Percentiles rank a stretch among this genome's conserved stretches.
phyloP scores from a whole-genome alignment of 2,797 vertebrate species.

The Apogon hyalosoma region DNA sequence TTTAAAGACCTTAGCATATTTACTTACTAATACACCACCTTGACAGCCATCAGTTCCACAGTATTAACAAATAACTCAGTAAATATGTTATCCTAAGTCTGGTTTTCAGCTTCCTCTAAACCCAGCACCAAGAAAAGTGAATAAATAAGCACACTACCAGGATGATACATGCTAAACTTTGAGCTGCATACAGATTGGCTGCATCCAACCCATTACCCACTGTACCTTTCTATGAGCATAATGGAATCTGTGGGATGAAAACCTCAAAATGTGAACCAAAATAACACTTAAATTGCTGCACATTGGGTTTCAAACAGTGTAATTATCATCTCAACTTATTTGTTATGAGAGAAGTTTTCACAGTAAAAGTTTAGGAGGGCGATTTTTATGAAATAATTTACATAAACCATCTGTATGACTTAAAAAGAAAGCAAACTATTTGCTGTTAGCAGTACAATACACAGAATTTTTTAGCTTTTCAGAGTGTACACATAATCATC shows the following conservation, averaged over 20 bases:
- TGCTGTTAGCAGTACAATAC: slow-evolving; percentile 15
- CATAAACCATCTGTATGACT: slow-evolving; percentile 14
- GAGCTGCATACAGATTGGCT: not conserved
- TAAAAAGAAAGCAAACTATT: slow-evolving; percentile 15
- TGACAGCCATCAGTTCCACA: not conserved
- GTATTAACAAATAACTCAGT: not conserved
- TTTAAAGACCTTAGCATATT: too few species aligned
- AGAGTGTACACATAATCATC: slow-evolving; percentile 15
- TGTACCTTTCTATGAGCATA: not conserved
- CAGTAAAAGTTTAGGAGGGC: not conserved
- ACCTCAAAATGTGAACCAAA: too few species aligned
- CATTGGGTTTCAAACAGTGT: not conserved
- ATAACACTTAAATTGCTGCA: not conserved
- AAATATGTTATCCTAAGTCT: not conserved
- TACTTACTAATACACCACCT: too few species aligned
- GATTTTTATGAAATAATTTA: not conserved
- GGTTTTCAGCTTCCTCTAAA: not conserved
- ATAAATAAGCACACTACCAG: not conserved
- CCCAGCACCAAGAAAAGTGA: not conserved
- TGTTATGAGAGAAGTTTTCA: not conserved
- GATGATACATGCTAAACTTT: not conserved
- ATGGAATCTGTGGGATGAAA: not conserved
- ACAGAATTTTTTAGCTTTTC: slow-evolving; percentile 8
- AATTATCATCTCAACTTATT: not conserved
- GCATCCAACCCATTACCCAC: too few species aligned